These are phyloP conservation scores for Conops quadrifasciatus DNA, from an alignment of 2,888 invertebrate genomes.

Conservation along the genomic window DNA sequence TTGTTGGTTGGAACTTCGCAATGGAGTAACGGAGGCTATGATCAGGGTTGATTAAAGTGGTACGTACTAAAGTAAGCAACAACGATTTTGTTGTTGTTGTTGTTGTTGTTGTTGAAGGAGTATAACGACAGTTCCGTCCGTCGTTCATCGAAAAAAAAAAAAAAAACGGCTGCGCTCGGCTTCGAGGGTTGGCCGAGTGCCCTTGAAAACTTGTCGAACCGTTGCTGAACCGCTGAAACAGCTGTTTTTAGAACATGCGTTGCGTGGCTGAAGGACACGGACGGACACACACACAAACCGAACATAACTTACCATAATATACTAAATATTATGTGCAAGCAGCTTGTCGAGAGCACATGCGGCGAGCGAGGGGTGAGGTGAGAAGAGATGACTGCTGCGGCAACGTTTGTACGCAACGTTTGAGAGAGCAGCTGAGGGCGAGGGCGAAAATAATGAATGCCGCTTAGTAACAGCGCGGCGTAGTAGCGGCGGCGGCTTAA, in stretches of 20 bases:
- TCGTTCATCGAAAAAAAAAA: too few relatives aligned
- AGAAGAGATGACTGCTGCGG: too few relatives aligned
- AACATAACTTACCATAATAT: background rate
- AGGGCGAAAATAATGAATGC: background rate
- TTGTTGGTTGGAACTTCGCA: too few relatives aligned
- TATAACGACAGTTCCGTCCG: too few relatives aligned
- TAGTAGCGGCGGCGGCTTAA: background rate
- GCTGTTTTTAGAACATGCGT: conserved; percentile 2
- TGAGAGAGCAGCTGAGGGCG: background rate
- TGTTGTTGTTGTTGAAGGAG: background rate
- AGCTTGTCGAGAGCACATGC: background rate
- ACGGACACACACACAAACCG: too few relatives aligned
- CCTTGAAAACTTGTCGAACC: conserved; percentile 9
- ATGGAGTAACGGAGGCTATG: too few relatives aligned
- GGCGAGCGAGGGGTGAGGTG: background rate
- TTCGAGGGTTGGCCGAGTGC: conserved; percentile 3
- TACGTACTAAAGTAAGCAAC: background rate
- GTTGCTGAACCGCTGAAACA: background rate
- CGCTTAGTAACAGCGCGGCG: background rate
- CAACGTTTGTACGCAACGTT: too few relatives aligned
- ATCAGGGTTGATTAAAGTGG: background rate
- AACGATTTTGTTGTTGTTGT: background rate
- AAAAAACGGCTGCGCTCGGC: background rate
- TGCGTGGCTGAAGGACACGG: background rate
- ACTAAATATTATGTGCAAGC: too few relatives aligned